Conservation (phyloP, 53 echinoderm and acorn worm species). For the Arbacia lixula region DNA sequence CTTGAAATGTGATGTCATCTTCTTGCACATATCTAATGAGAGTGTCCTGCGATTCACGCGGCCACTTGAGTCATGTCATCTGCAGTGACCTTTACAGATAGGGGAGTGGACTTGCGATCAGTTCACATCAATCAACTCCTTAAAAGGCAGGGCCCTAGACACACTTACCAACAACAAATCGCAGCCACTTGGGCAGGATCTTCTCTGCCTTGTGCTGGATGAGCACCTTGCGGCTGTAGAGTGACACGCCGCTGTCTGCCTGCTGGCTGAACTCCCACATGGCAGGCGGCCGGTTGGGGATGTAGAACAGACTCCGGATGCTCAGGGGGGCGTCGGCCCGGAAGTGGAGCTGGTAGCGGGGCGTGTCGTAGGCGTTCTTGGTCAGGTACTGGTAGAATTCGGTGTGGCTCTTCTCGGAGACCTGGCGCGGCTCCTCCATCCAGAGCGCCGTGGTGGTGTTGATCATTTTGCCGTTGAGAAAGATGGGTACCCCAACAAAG, state of each 20-base stretch:
- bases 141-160: too few relatives aligned
- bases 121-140: too few relatives aligned
- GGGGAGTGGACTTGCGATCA: too few relatives aligned
- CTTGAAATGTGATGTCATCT: too few relatives aligned
- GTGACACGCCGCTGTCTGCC: constrained; percentile 82
- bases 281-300: constrained; percentile 82
- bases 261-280: constrained; percentile 98
- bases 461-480: constrained; percentile 85
- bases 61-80: too few relatives aligned
- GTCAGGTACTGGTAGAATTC: constrained; percentile 95
- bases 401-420: constrained; percentile 81
- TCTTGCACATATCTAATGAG: too few relatives aligned
- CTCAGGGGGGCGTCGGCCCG: constrained; percentile 93
- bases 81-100: too few relatives aligned
- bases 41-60: too few relatives aligned
- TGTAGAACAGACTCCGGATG: constrained; percentile 92
- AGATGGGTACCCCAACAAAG: constrained; percentile 95
- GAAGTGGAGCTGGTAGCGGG: constrained; percentile 92
- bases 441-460: constrained; percentile 95
- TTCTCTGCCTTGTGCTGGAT: constrained; percentile 91
- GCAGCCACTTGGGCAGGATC: constrained; percentile 93
- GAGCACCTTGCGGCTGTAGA: constrained; percentile 91
- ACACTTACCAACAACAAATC: constrained; percentile 83
- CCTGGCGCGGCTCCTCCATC: constrained; percentile 73
- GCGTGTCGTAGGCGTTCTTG: constrained; percentile 89